phyloP scores from a whole-genome alignment of 2,113 vertebrate species.

The Carlito syrichta region DNA sequence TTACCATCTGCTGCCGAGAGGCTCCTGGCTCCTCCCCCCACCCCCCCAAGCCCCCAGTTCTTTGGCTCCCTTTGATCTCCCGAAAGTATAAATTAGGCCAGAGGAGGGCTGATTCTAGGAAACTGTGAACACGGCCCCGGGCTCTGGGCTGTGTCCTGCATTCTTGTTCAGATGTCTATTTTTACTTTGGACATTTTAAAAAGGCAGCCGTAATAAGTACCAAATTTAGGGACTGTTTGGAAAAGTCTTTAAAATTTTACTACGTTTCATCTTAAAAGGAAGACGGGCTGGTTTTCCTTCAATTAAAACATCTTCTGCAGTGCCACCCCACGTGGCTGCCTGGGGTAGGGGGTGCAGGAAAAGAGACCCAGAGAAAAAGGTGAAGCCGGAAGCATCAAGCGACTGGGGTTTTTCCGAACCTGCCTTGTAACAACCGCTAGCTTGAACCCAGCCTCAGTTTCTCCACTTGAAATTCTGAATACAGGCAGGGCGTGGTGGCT shows the following conservation, averaged over 20 bases:
- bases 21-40: not conserved
- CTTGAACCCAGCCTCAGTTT: not conserved
- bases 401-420: not conserved
- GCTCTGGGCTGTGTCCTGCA: not conserved
- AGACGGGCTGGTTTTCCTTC: not conserved
- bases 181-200: conserved; percentile 57
- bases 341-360: fast-evolving
- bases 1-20: not conserved
- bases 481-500: too few species aligned
- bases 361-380: not conserved
- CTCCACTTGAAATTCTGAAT: not conserved
- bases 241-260: conserved; percentile 55
- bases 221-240: conserved; percentile 45
- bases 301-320: conserved; percentile 23
- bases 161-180: conserved; percentile 51
- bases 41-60: not conserved
- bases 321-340: not conserved
- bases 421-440: not conserved
- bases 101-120: conserved; percentile 23
- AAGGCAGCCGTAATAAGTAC: conserved; percentile 56
- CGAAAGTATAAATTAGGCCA: conserved; percentile 23
- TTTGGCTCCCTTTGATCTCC: conserved; percentile 49
- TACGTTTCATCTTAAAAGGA: conserved; percentile 54
- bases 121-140: not conserved
- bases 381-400: not conserved